Percentiles rank a stretch among this genome's conserved stretches.
These are phyloP conservation scores for Esox masquinongy DNA, from an alignment of 2,797 vertebrate species.

Conservation along the genomic window DNA sequence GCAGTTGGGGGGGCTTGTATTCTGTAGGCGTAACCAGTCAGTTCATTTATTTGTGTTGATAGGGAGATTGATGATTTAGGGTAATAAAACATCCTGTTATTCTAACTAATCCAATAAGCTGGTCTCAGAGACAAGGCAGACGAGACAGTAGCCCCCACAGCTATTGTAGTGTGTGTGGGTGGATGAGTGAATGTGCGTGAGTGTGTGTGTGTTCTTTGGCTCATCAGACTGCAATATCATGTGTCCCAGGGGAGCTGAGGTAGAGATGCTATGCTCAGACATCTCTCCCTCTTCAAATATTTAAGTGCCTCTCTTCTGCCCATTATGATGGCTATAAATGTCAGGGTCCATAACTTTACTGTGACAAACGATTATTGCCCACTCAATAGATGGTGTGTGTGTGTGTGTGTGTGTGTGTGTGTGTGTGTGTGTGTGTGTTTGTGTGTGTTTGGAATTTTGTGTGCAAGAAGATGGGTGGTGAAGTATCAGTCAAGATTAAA, in stretches of 20 bases:
- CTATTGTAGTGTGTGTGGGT: constrained; percentile 12
- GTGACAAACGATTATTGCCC: constrained; percentile 4
- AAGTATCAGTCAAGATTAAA: too few relatives aligned
- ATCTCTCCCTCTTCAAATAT: constrained; percentile 13
- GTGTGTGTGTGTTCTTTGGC: not conserved
- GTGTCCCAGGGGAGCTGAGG: constrained; percentile 1
- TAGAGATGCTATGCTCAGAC: not conserved
- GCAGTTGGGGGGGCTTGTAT: too few relatives aligned
- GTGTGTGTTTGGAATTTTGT: not conserved
- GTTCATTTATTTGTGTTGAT: not conserved
- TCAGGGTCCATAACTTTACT: not conserved
- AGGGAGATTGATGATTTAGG: constrained; percentile 4
- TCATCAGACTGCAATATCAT: constrained; percentile 7
- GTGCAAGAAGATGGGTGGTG: too few relatives aligned
- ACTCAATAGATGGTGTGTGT: not conserved
- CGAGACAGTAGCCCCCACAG: constrained; percentile 23
- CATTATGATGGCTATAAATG: constrained; percentile 17
- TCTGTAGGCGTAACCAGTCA: not conserved
- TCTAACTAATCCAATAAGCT: constrained; percentile 11
- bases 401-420: not conserved
- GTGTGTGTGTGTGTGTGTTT: not conserved
- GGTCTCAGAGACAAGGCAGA: constrained; percentile 6
- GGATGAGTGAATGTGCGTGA: constrained; percentile 21
- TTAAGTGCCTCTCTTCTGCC: constrained; percentile 4
- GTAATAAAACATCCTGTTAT: constrained; percentile 7